Base-by-base conservation (phyloP, 1,140 invertebrate genomes). In the Helicorthomorpha holstii region DNA sequence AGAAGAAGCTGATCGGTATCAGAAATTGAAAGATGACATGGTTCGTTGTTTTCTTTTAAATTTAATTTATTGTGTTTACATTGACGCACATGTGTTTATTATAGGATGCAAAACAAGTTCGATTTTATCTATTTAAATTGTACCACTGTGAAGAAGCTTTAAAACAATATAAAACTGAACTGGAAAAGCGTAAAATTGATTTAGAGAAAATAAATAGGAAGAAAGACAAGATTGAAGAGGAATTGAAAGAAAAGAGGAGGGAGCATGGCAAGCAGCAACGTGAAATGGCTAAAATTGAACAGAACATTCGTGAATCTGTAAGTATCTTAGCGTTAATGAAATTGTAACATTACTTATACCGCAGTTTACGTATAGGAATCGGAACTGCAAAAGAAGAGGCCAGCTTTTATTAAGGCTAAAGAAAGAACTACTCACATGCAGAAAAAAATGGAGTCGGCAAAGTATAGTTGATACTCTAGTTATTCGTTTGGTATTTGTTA, bases 1-100 rank as follows among this genome's bases (percentile, higher is more conserved):
- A 66, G 93, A 98, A 67, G 94, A 98, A 72, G 94, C 95, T 2
- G 93, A 98, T 63, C 91, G 94, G 60, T 99, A 98, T 68, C 87
- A 95, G 54, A 75, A 83, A 54, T 70, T 98, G 0, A 93, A 91
- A 64, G 82, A 93, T 65, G 90, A 97, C 75, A 77, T 95, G 72
- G 89, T 93, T 69, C 64, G 70, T 63, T 46, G 4, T 46, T 34
- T 34, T 34, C 29, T 7, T 34, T 34, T 34, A 34, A 34, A 34
- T 16, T 16, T 34, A 7, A 7, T 34, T 16, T 34, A 16, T 7
- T 34, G 7, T 34, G 29, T 16, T 34, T 34, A 34, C 29, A 34
- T 34, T 34, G 7, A 34, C 16, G 29, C 29, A 34, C 29, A 34
- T 34, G 29, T 34, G 7, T 34, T 34, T 34, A 7, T 34, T 34